Evolutionary conservation across 2,113 vertebrate species (phyloP).

Genomic region (Mola mola): DNA sequence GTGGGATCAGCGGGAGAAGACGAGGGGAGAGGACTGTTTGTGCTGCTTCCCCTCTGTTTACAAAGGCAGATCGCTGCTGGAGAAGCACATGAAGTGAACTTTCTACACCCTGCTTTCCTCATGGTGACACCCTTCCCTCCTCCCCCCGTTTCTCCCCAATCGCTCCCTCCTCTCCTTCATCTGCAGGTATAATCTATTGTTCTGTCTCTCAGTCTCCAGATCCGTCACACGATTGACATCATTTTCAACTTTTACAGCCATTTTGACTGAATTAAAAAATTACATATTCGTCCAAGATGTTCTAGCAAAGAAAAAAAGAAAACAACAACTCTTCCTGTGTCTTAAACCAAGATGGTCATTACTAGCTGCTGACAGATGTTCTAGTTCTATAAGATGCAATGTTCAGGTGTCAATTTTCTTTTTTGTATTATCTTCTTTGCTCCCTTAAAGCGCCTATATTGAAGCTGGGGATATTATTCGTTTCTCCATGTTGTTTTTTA

Average conservation of each 20-base stretch:
- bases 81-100: slow-evolving; percentile 66
- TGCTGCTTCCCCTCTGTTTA: slow-evolving; percentile 71
- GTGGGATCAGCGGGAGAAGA: slow-evolving; percentile 17
- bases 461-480: slow-evolving; percentile 73
- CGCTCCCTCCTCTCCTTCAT: slow-evolving; percentile 4
- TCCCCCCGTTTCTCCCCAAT: slow-evolving; percentile 13
- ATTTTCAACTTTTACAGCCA: slow-evolving; percentile 31
- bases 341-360: slow-evolving; percentile 76
- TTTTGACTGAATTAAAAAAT: slow-evolving; percentile 49
- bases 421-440: slow-evolving; percentile 74
- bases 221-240: slow-evolving; percentile 36
- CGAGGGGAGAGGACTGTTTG: slow-evolving; percentile 29
- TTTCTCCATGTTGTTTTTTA: slow-evolving; percentile 79
- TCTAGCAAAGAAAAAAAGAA: slow-evolving; percentile 57
- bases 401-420: slow-evolving; percentile 76
- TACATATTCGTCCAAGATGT: slow-evolving; percentile 60
- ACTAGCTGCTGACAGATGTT: slow-evolving; percentile 77
- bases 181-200: slow-evolving; percentile 61
- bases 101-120: slow-evolving; percentile 30
- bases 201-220: slow-evolving; percentile 43
- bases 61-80: slow-evolving; percentile 61
- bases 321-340: slow-evolving; percentile 73
- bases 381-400: slow-evolving; percentile 77
- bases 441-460: slow-evolving; percentile 77
- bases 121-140: slow-evolving; percentile 17